Base-by-base conservation (phyloP, 1,140 invertebrate genomes). In the Atopsyche davidsoni region DNA sequence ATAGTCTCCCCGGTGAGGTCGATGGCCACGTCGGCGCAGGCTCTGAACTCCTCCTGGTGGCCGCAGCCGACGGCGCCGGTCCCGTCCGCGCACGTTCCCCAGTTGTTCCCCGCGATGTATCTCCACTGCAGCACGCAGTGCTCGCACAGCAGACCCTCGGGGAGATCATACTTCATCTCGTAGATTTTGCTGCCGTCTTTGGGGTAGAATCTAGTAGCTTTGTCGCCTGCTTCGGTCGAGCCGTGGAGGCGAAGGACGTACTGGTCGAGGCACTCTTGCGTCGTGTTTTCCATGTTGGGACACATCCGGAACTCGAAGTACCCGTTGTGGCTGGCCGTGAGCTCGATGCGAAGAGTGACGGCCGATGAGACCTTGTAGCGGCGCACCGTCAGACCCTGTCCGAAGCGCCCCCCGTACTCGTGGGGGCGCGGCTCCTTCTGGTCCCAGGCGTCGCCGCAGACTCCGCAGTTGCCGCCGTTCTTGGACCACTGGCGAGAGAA, bases 241-340 rank as follows among this genome's bases (percentile, higher is more conserved):
- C 35, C 71, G 63, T 32, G 13, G 11, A 18, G 14, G n/a, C 36
- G 19, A 0, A 94, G 68, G 0, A 87, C 56, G 63, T 89, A 68
- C 55, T 82, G 68, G 62, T 92, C 85, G 18, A 93, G 69, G 59
- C 90, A 93, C 0, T 82, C 76, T 60, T 92, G 83, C 1, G 78
- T 82, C 0, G 81, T 81, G 35, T 73, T 74, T 50, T 74, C 76
- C 2, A 66, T 57, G 31, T 73, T 66, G 3, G 89, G 80, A 62
- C 91, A 96, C 0, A 91, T 60, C 46, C 86, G 76, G 68, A 95
- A 94, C 63, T 94, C 87, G 61, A 94, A 95, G 66, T 82, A 92
- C 7, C 92, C 92, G 55, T 79, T 76, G 65, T 92, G 88, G 59
- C 79, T 80, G 3, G 87, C 87, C 0, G 87, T 92, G 1, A 91